Base-by-base conservation (phyloP, 2,113 vertebrate genomes). In the Dasyornis broadbenti region DNA sequence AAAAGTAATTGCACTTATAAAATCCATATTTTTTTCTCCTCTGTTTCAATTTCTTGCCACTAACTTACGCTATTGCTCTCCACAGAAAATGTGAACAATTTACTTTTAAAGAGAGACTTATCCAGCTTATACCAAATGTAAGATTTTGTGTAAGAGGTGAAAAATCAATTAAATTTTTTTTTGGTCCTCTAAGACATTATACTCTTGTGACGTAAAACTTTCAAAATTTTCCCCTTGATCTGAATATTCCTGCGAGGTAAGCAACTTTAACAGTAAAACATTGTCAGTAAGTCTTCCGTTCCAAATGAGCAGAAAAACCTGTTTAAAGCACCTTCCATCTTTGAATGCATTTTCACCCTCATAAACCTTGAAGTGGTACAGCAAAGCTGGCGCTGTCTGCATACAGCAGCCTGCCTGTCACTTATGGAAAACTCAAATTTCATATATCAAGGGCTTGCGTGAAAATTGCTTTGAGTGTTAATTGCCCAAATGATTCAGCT, bases 401-500 rank as follows among this genome's bases (percentile, higher is more conserved):
- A 49, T 66, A 30, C 59, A 63, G 78, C 91, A 92, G 56, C 82
- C 80, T 84, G 90, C 65, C 69, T 86, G 68, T 95, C 90, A 86
- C 21, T 91, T 94, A 60, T 6, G 57, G 84, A 86, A 92, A 91
- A 95, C 52, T 93, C 57, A 72, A 64, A 93, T 96, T 96, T 95
- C 89, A 76, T 96, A 78, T 95, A 93, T 95, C 89, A 95, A 95
- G 90, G 75, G 83, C 69, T 77, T 96, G 80, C 95, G 94, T 90
- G 96, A 78, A 96, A 96, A 95, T 92, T 96, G 73, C 86, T 97
- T 95, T 82, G 73, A 95, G 92, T 94, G 86, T 89, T 97, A 97
- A 96, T 96, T 97, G 94, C 89, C 88, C 94, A 96, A 91, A 96
- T 86, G 95, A 96, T 97, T 96, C 96, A 96, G 94, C 57, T 93